Evolutionary conservation across 2,797 vertebrate genomes (phyloP), one percentile per base, ranked within the genome.

Genomic region (Rhinichthys osculus): DNA sequence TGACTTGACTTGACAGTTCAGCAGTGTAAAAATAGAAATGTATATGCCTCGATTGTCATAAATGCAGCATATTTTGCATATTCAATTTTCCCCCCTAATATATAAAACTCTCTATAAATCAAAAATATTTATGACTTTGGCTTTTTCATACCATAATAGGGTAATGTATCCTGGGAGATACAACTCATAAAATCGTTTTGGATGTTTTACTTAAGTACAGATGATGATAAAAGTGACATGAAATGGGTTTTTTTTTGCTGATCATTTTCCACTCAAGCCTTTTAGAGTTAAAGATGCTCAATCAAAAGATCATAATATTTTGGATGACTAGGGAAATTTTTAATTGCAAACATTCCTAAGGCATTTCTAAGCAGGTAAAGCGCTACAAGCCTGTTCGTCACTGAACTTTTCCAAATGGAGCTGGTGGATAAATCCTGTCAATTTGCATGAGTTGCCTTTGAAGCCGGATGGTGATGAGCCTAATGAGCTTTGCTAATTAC

Each of bases 391-490:
- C 50, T 85, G 59, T 40, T 44, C 67, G 70, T 30, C 13, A 7
- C 44, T 42, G 70, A 78, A 77, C 35, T 62, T 82, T 93, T 91
- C 84, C 93, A 95, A 95, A 94, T 92, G 92, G 89, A 87, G 93
- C 94, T 93, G 23, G 89, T 92, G 92, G 94, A 93, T 91, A 94
- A 94, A 94, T 92, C 89, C 91, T 86, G 90, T 90, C 93, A 92
- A 94, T 95, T 94, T 95, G 92, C 94, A 95, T 95, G 83, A 92
- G 94, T 94, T 93, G 88, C 87, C 94, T 94, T 95, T 95, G 94
- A 95, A 95, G 93, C 94, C 91, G 89, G 89, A 95, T 95, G 94
- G 92, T 95, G 93, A 95, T 94, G 93, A 94, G 93, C 85, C 93
- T 95, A 95, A 95, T 92, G 91, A 95, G 93, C 83, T 92, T 88